Conservation (phyloP, 2,888 invertebrate species). For the Phyto melanocephala region DNA sequence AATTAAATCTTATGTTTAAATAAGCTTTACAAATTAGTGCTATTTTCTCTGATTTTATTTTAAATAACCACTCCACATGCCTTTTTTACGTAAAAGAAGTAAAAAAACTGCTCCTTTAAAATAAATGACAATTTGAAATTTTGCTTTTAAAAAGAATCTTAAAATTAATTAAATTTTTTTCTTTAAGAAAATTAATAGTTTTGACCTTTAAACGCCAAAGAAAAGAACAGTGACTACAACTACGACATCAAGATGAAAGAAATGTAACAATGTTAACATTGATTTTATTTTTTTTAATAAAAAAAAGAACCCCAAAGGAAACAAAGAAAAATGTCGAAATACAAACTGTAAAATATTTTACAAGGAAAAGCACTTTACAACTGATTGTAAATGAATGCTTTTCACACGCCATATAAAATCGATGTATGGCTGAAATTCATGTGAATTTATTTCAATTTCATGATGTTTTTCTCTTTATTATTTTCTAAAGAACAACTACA, state of each 20-base stretch:
- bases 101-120: too few relatives aligned
- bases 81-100: too few relatives aligned
- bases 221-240: background rate
- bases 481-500: background rate
- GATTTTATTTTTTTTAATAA: slow-evolving; percentile 41
- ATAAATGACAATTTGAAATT: too few relatives aligned
- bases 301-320: background rate
- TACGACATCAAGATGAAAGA: background rate
- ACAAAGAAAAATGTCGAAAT: background rate
- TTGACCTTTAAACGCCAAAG: slow-evolving; percentile 8
- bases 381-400: slow-evolving; percentile 43
- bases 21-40: too few relatives aligned
- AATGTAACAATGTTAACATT: slow-evolving; percentile 48
- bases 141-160: too few relatives aligned
- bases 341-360: slow-evolving; percentile 25
- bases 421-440: slow-evolving; percentile 28
- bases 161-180: too few relatives aligned
- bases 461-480: background rate
- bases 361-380: slow-evolving; percentile 61
- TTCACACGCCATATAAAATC: slow-evolving; percentile 46
- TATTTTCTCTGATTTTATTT: too few relatives aligned
- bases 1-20: too few relatives aligned
- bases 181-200: background rate
- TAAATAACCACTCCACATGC: too few relatives aligned
- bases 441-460: slow-evolving; percentile 23